A percentile compares a stretch with the other conserved stretches of the same genome.
These are phyloP conservation scores for Drosophila lacicola DNA, from an alignment of 2,888 invertebrate species.

Conservation along the genomic window DNA sequence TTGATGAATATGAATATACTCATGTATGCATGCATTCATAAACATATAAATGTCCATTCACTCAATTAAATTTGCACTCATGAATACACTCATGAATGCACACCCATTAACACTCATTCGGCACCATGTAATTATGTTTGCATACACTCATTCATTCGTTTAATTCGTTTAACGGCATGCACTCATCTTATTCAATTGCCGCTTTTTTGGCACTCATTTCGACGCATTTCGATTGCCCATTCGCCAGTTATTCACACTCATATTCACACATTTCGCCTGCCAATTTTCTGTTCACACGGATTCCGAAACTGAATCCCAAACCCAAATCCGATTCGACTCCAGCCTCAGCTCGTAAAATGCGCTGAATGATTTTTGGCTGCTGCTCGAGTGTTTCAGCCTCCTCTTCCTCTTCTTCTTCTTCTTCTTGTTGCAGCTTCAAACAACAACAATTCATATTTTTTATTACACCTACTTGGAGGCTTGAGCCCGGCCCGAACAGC, in stretches of 20 bases:
- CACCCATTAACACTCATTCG: background rate
- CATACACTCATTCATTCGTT: background rate
- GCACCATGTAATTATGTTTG: too few relatives aligned
- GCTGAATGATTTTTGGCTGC: constrained; percentile 69
- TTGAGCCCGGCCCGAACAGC: constrained; percentile 5
- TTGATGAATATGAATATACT: background rate
- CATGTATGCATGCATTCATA: too few relatives aligned
- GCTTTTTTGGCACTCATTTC: constrained; percentile 1
- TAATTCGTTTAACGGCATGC: background rate
- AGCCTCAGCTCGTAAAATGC: constrained; percentile 58
- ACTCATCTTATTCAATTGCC: constrained; percentile 4
- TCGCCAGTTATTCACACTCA: constrained; percentile 24
- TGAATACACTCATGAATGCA: constrained; percentile 6
- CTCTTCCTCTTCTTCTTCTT: constrained; percentile 26
- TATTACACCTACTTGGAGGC: constrained; percentile 73
- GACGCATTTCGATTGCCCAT: constrained; percentile 13
- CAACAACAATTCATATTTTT: constrained; percentile 80
- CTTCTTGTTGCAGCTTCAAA: constrained; percentile 58
- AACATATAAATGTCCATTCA: background rate
- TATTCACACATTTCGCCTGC: constrained; percentile 14
- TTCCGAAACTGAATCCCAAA: constrained; percentile 8
- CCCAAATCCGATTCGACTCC: constrained; percentile 16
- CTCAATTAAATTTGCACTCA: background rate
- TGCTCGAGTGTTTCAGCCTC: constrained; percentile 37
- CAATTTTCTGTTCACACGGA: constrained; percentile 32